phyloP scores from a whole-genome alignment of 2,888 invertebrate genomes.

The Heliconius ethilla region DNA sequence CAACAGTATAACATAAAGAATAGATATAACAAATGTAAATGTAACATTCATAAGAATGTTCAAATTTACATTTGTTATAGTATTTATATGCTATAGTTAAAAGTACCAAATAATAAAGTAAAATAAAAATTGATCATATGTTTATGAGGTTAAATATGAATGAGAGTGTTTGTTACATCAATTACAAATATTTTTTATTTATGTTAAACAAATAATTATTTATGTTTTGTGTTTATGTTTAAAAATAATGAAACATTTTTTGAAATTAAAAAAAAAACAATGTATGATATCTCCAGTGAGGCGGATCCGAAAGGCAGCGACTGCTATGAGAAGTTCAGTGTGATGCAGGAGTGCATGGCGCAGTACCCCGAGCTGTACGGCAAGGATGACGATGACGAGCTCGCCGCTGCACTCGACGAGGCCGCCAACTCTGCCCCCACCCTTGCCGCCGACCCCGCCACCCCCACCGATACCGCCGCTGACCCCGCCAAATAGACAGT shows the following conservation, averaged over 20 bases:
- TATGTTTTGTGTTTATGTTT: too few relatives aligned
- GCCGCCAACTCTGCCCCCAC: background rate
- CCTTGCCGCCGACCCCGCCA: background rate
- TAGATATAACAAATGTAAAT: too few relatives aligned
- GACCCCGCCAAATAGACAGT: background rate
- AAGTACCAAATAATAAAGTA: too few relatives aligned
- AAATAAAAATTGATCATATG: too few relatives aligned
- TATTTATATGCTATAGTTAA: too few relatives aligned
- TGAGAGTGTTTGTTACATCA: background rate
- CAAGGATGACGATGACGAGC: conserved; percentile 83
- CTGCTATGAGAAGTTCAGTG: conserved; percentile 94
- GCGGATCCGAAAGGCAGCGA: conserved; percentile 96
- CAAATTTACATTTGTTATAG: too few relatives aligned
- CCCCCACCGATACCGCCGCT: background rate
- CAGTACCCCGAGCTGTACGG: conserved; percentile 93
- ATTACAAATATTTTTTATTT: background rate
- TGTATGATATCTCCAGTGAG: conserved; percentile 82
- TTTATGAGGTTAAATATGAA: too few relatives aligned
- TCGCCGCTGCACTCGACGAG: conserved; percentile 32
- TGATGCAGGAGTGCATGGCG: conserved; percentile 95
- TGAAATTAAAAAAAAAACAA: background rate
- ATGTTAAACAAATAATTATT: background rate
- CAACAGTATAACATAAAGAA: too few relatives aligned
- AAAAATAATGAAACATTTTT: background rate
- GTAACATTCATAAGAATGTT: too few relatives aligned